Base-by-base conservation (phyloP, 2,888 invertebrate genomes). In the Papilio elwesi region DNA sequence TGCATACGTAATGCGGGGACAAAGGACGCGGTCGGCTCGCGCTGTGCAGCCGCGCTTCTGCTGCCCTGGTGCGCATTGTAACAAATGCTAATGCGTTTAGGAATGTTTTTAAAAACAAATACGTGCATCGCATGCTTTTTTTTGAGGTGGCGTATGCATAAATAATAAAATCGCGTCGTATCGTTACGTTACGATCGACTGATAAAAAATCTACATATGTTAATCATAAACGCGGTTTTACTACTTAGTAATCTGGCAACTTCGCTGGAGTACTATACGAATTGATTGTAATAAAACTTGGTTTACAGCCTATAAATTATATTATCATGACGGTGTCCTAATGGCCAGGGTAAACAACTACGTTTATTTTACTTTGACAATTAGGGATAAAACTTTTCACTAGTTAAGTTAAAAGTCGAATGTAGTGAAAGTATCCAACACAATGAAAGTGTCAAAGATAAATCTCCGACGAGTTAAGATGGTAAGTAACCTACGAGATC, bases 1-100 rank as follows among this genome's bases (percentile, higher is more conserved):
- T 82, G 82, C 83, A 84, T 93, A 90, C 89, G 83, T 91, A 90
- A 90, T 90, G 88, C 82, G 81, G 89, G 89, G 87, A 92, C 92
- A 92, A 91, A 90, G 74, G 75, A 74, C 74, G 72, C 75, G 74
- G 71, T 68, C 71, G 74, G 79, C 80, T 66, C 70, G 87, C 88
- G 86, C 87, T 70, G 57, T 48, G 55, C 71, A 57, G 51, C 36
- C 65, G 80, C 78, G 80, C 80, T 86, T 83, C 84, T 87, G 88
- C 86, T 82, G 79, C 84, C 86, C 88, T 84, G 85, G 86, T 88
- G 82, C 82, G 84, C 85, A 89, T 91, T 91, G 88, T 90, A 85
- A 86, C 87, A 87, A 86, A 90, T 90, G 90, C 88, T 87, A 90
- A 90, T 90, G 85, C 83, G 87, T 83, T 88, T 87, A 83, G 85